Conservation (phyloP, 2,888 invertebrate species). For the Melipona beecheii region DNA sequence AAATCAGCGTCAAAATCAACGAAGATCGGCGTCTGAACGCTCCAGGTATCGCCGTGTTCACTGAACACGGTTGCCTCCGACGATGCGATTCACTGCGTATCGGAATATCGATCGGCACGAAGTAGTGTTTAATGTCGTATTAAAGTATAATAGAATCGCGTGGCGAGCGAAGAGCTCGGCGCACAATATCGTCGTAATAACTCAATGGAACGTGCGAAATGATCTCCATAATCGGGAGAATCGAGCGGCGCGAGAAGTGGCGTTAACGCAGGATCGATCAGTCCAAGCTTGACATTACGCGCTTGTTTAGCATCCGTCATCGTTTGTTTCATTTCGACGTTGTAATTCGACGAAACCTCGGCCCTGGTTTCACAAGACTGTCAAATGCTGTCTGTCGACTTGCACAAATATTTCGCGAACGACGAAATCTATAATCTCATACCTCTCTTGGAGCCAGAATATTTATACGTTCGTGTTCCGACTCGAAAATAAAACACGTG, state of each 20-base stretch:
- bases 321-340: background rate
- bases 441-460: background rate
- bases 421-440: background rate
- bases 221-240: background rate
- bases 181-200: constrained; percentile 20
- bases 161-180: constrained; percentile 5
- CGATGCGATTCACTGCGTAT: background rate
- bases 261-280: constrained; percentile 11
- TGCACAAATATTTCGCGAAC: too few relatives aligned
- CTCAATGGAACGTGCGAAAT: constrained; percentile 16
- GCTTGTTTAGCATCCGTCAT: constrained; percentile 3
- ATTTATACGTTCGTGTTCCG: too few relatives aligned
- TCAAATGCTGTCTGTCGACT: background rate
- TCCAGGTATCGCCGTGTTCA: background rate
- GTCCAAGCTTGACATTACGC: background rate
- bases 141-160: constrained; percentile 17
- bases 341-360: background rate
- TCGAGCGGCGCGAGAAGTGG: background rate
- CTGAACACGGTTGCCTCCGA: background rate
- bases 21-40: background rate
- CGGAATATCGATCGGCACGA: constrained; percentile 30
- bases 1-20: background rate
- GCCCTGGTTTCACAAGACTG: background rate
- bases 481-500: too few relatives aligned
- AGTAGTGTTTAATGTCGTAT: constrained; percentile 12